Conservation (phyloP, 2,113 vertebrate genomes). For the Salminus brasiliensis region DNA sequence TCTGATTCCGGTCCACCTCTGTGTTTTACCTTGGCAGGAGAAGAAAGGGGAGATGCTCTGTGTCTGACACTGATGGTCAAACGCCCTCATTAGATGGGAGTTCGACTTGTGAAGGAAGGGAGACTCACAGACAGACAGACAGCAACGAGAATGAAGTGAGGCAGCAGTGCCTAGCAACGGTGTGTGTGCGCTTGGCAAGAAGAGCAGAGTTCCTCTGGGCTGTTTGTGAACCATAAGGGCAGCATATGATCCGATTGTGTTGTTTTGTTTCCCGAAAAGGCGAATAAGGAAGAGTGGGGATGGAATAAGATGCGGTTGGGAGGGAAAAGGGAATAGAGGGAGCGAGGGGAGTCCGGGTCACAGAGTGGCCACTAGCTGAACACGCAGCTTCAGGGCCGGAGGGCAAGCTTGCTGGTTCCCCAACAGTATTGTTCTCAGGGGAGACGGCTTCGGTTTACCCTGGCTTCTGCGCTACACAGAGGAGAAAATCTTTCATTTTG, state of each 20-base stretch:
- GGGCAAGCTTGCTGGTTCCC: background rate
- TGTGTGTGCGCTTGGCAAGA: background rate
- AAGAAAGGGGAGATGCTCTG: background rate
- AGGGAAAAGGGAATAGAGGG: background rate
- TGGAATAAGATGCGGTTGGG: background rate
- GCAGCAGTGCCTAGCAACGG: background rate
- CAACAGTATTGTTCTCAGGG: background rate
- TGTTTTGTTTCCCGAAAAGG: background rate
- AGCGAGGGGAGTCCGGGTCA: background rate
- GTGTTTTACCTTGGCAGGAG: background rate
- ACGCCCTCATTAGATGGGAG: constrained; percentile 32
- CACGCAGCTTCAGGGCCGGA: background rate
- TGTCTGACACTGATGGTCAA: background rate
- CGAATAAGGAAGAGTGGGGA: constrained; percentile 3
- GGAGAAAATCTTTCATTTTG: constrained; percentile 9
- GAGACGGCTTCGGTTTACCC: background rate
- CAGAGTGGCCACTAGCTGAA: constrained; percentile 18
- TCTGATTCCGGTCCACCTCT: background rate
- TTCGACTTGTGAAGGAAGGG: background rate
- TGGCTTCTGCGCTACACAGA: background rate
- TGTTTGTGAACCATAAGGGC: constrained; percentile 6
- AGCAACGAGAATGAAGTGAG: background rate
- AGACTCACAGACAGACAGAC: background rate
- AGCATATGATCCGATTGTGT: constrained; percentile 17
- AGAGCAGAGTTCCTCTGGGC: constrained; percentile 17